Conservation (phyloP, 1,140 invertebrate species). For the Antheraea mylitta region DNA sequence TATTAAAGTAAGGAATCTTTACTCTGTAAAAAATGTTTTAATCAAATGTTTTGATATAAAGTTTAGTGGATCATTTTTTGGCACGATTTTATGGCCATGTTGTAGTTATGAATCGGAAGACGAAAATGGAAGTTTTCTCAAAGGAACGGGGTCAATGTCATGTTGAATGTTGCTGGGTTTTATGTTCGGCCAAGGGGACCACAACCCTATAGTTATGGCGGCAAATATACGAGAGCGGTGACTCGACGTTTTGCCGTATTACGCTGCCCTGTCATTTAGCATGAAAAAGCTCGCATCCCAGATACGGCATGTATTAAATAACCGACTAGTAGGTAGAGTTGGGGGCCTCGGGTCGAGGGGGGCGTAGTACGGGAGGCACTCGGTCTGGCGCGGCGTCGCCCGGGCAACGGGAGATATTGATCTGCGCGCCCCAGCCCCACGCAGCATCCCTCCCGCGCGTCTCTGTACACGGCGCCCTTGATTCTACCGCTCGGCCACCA, state of each 20-base stretch:
- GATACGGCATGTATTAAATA: slow-evolving; percentile 77
- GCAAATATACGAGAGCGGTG: slow-evolving; percentile 42
- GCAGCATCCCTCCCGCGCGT: slow-evolving; percentile 40
- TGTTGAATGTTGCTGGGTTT: slow-evolving; percentile 30
- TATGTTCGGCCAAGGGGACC: slow-evolving; percentile 31
- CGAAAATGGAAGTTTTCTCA: slow-evolving; percentile 27
- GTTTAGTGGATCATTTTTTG: neutral
- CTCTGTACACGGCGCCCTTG: slow-evolving; percentile 54
- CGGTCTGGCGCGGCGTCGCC: slow-evolving; percentile 74
- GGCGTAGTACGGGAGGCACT: slow-evolving; percentile 72
- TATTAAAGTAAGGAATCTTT: neutral
- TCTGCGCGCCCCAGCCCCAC: slow-evolving; percentile 51
- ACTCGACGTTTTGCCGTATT: slow-evolving; percentile 53
- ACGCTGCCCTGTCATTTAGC: slow-evolving; percentile 70
- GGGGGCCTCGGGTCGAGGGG: slow-evolving; percentile 29
- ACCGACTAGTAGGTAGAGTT: slow-evolving; percentile 63
- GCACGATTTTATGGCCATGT: neutral
- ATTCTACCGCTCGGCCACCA: slow-evolving; percentile 59
- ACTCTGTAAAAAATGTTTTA: neutral
- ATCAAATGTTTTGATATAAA: neutral
- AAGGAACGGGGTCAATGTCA: slow-evolving; percentile 59
- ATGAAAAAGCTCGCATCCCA: slow-evolving; percentile 72
- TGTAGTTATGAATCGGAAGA: slow-evolving; percentile 16
- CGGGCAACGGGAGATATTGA: slow-evolving; percentile 74
- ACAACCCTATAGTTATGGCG: slow-evolving; percentile 24